Base-by-base conservation (phyloP, 2,888 invertebrate species). In the Drosophila quinaria region DNA sequence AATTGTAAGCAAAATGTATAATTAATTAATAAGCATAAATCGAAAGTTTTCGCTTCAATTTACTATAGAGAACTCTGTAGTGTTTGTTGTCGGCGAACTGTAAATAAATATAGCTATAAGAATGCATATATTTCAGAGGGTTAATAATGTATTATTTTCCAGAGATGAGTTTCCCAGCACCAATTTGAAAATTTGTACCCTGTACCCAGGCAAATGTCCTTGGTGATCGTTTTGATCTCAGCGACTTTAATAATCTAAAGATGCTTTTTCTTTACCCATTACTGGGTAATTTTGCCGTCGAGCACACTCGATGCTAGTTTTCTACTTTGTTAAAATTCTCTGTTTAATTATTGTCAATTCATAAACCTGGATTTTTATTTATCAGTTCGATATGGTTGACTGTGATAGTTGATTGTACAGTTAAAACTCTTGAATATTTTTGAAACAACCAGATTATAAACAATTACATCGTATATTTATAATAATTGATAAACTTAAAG, bases 331-430 rank as follows among this genome's bases (percentile, higher is more conserved):
- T 39, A 64, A 72, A 8, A 22, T 50, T 47, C 9, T 11, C 1
- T 3, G 4, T 29, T 33, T 25, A 11, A 31, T 49, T 46, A n/a
- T 15, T 22, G 39, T 33, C 9, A 29, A 15, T 39, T 50, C 13
- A 62, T n/a, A 59, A 52, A 15, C 41, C 37, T 54, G 35, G 17
- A 17, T 62, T 59, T 59, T 76, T 61, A 47, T 67, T 67, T 78
- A 82, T 82, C 59, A 64, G 77, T 89, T 86, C 60, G 67, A 80
- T 88, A 87, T 91, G 92, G 91, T 91, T 92, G 92, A 92, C 92
- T 92, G 92, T 92, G 92, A 92, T 92, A 92, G 92, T 90, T 91
- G 91, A 91, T 89, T 89, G 89, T 89, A 90, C 89, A 90, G 89
- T 90, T 89, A 77, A 83, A 90, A 87, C 90, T 89, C 90, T 87